Conservation (phyloP, 2,888 invertebrate species). For the Rhorus exstirpatorius region DNA sequence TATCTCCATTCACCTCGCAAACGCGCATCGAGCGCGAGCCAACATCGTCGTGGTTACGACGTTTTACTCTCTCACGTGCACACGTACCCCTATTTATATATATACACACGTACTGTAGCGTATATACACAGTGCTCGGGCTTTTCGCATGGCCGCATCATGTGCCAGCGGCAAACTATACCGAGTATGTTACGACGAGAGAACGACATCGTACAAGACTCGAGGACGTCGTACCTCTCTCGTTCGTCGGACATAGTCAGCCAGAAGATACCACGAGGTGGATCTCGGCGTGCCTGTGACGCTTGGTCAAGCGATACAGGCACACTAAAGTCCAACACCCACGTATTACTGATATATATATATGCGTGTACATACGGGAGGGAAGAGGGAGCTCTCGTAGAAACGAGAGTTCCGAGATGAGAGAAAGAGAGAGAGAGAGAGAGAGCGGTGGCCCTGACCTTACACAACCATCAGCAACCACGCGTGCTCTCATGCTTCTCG, state of each 20-base stretch:
- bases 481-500: constrained; percentile 46
- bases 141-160: constrained; percentile 66
- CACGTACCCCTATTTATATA: constrained; percentile 15
- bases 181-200: constrained; percentile 40
- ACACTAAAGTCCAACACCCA: constrained; percentile 58
- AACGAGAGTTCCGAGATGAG: constrained; percentile 67
- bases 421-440: constrained; percentile 59
- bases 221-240: constrained; percentile 57
- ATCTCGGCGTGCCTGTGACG: constrained; percentile 32
- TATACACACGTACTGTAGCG: background rate
- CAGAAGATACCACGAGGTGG: constrained; percentile 55
- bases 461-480: constrained; percentile 74
- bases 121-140: constrained; percentile 31
- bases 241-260: constrained; percentile 37
- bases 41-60: constrained; percentile 56
- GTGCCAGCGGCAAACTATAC: constrained; percentile 44
- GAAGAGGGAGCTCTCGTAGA: constrained; percentile 49
- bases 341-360: constrained; percentile 29
- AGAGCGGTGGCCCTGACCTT: constrained; percentile 82
- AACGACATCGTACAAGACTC: constrained; percentile 46
- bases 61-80: constrained; percentile 59
- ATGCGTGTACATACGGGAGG: constrained; percentile 46
- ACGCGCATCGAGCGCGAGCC: constrained; percentile 55
- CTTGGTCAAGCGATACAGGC: constrained; percentile 45
- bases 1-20: constrained; percentile 67